Evolutionary conservation across 2,113 vertebrate genomes (phyloP).

Genomic region (Megaleporinus macrocephalus): DNA sequence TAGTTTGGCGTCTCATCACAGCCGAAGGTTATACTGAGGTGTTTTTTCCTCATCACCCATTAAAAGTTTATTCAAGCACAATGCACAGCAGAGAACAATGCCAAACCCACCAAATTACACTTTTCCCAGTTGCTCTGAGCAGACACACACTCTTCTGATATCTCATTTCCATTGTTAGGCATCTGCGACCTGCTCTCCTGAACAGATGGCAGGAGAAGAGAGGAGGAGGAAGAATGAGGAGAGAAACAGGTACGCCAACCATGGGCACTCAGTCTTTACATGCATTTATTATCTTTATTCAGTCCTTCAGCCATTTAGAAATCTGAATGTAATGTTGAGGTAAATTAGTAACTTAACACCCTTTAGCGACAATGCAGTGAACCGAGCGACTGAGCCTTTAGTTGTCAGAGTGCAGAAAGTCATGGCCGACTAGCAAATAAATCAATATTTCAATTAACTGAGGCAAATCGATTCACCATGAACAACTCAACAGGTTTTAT

Average conservation of each 20-base stretch:
- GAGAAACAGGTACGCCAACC: slow-evolving; percentile 24
- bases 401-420: too few species aligned
- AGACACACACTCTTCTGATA: slow-evolving; percentile 18
- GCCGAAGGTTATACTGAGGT: slow-evolving; percentile 15
- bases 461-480: too few species aligned
- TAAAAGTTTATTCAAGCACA: slow-evolving; percentile 12
- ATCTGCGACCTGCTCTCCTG: slow-evolving; percentile 32
- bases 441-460: too few species aligned
- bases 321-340: not conserved
- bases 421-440: too few species aligned
- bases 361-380: too few species aligned
- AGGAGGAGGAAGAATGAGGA: not conserved
- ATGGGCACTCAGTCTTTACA: not conserved
- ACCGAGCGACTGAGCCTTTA: too few species aligned
- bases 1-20: not conserved
- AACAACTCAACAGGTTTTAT: too few species aligned
- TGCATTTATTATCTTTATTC: not conserved
- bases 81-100: not conserved
- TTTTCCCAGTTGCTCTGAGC: slow-evolving; percentile 2
- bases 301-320: not conserved
- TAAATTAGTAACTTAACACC: not conserved
- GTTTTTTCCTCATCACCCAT: slow-evolving; percentile 18
- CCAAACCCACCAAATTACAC: slow-evolving; percentile 9
- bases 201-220: slow-evolving; percentile 42
- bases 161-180: slow-evolving; percentile 35